Percentiles rank a stretch among this genome's conserved stretches.
Evolutionary conservation across 1,140 invertebrate genomes (phyloP).

Genomic region (Drosophila serrata): DNA sequence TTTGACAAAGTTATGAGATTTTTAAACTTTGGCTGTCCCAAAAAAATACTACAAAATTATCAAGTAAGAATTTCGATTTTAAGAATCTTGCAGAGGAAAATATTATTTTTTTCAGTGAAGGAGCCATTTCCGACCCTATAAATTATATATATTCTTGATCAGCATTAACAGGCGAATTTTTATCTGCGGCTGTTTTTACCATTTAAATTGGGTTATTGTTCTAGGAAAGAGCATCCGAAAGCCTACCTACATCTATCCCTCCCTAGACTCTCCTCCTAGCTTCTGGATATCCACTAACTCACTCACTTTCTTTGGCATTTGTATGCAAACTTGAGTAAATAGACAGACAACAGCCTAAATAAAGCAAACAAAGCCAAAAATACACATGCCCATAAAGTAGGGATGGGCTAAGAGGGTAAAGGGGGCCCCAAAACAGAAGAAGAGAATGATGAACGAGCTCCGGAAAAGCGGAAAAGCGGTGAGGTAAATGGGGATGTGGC

Average conservation of each 20-base stretch:
- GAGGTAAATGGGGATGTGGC: background rate
- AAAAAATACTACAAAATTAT: too few species aligned
- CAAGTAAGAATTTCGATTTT: too few species aligned
- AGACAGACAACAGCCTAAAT: constrained; percentile 72
- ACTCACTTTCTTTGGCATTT: constrained; percentile 43
- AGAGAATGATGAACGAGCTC: constrained; percentile 28
- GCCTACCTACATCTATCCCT: background rate
- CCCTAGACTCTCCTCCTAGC: background rate
- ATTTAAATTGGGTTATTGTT: too few species aligned
- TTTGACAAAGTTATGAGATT: too few species aligned
- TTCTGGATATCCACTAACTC: constrained; percentile 27
- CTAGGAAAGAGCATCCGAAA: background rate
- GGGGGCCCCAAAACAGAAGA: background rate
- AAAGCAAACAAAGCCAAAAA: constrained; percentile 67
- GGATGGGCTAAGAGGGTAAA: background rate
- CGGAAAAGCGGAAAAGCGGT: constrained; percentile 9
- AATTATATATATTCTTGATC: too few species aligned
- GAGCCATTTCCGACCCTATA: too few species aligned
- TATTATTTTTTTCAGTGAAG: too few species aligned
- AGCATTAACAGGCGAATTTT: too few species aligned
- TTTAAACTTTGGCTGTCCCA: too few species aligned
- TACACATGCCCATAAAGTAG: constrained; percentile 61
- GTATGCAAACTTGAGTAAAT: constrained; percentile 69
- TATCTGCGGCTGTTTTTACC: too few species aligned
- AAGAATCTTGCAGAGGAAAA: too few species aligned